Conservation (phyloP, 2,113 vertebrate genomes). For the Callorhinus ursinus region DNA sequence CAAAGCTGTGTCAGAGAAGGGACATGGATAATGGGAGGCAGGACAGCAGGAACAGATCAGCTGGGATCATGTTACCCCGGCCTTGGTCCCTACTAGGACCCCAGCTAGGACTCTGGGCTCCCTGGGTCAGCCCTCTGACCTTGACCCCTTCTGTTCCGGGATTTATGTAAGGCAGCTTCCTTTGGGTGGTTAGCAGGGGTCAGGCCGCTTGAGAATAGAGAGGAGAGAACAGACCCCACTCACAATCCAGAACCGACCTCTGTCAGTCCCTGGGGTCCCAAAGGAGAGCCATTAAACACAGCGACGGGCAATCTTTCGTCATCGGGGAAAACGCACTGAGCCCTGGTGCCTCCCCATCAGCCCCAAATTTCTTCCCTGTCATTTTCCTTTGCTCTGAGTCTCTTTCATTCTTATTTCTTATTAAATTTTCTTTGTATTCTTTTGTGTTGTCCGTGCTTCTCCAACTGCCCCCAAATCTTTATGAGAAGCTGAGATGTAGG, state of each 20-base stretch:
- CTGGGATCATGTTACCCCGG: background rate
- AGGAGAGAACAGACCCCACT: background rate
- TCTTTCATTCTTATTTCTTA: background rate
- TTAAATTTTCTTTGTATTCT: background rate
- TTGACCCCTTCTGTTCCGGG: too few relatives aligned
- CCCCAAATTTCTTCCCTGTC: background rate
- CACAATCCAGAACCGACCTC: background rate
- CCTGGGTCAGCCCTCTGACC: background rate
- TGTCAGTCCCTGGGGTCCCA: background rate
- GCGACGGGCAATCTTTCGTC: background rate
- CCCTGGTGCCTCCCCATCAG: background rate
- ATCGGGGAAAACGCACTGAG: accelerated
- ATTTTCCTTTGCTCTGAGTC: background rate
- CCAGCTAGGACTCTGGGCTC: background rate
- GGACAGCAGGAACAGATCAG: background rate
- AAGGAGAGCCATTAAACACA: background rate
- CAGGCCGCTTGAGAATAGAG: background rate
- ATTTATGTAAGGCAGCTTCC: background rate
- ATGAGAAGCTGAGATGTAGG: background rate
- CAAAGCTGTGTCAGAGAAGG: background rate
- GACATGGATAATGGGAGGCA: background rate
- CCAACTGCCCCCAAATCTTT: background rate
- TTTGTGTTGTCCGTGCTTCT: background rate
- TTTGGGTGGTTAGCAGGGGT: background rate
- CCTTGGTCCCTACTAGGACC: background rate